phyloP scores from a whole-genome alignment of 2,888 invertebrate genomes.

The Lissonota sp. region DNA sequence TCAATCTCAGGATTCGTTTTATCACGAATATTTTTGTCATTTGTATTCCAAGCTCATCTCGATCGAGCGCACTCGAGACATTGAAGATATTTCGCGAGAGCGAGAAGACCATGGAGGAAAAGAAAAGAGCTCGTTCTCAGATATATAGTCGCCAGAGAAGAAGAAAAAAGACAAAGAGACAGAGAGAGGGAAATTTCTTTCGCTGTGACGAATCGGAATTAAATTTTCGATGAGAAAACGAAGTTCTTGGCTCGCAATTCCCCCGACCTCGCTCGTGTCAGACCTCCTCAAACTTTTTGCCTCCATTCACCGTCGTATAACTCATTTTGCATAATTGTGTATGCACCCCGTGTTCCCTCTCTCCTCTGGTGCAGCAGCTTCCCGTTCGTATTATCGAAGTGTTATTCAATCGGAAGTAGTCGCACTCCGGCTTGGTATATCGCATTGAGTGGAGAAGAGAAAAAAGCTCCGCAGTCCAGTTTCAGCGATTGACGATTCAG shows the following conservation, averaged over 20 bases:
- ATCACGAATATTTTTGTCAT: conserved; percentile 35
- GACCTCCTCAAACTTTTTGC: conserved; percentile 19
- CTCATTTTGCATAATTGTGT: conserved; percentile 59
- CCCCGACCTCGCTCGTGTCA: not conserved
- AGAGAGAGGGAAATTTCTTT: conserved; percentile 10
- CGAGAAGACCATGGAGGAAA: conserved; percentile 26
- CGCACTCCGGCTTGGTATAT: conserved; percentile 10
- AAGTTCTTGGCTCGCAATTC: conserved; percentile 39
- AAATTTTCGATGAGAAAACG: conserved; percentile 56
- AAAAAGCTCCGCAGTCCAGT: conserved; percentile 15
- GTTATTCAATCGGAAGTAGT: conserved; percentile 48
- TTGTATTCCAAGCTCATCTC: conserved; percentile 40
- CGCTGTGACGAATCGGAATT: conserved; percentile 47
- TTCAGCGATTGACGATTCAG: conserved; percentile 17
- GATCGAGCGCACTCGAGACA: conserved; percentile 38
- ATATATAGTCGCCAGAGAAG: not conserved
- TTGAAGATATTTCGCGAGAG: conserved; percentile 33
- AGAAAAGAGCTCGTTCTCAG: conserved; percentile 6
- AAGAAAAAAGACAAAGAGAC: conserved; percentile 3
- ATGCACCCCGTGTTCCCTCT: not conserved
- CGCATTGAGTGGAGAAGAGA: conserved; percentile 24
- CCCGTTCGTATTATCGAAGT: conserved; percentile 40
- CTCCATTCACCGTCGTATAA: conserved; percentile 27
- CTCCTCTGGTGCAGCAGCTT: conserved; percentile 1
- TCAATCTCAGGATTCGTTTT: conserved; percentile 24